Evolutionary conservation across 37 sponge, comb jelly and placozoan genomes (phyloP).

Genomic region (Aphrocallistes beatrix): DNA sequence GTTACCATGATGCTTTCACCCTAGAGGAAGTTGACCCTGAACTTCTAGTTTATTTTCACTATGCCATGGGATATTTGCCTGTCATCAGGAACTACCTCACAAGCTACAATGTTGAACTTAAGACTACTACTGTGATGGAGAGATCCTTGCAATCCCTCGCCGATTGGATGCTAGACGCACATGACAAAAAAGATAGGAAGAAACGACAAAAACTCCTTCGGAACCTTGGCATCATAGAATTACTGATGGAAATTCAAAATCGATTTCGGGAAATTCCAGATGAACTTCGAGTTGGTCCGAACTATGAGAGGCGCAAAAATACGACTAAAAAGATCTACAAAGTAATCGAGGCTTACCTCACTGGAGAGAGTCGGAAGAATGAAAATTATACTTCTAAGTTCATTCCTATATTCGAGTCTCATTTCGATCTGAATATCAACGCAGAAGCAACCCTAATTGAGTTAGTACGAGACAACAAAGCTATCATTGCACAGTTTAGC

Average conservation of each 20-base stretch:
- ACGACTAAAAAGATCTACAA: conserved; percentile 24
- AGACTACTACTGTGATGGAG: background rate
- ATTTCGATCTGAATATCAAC: conserved; percentile 32
- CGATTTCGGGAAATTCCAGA: background rate
- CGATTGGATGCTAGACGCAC: conserved; percentile 3
- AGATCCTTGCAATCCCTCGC: background rate
- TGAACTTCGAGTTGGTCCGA: background rate
- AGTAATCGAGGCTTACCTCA: conserved; percentile 31
- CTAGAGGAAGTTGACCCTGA: conserved; percentile 41
- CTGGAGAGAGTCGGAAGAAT: conserved; percentile 58
- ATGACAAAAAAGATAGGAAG: conserved; percentile 24
- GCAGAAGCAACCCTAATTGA: conserved; percentile 72
- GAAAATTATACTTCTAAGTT: conserved; percentile 44
- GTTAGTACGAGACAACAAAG: conserved; percentile 54
- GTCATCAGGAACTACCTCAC: conserved; percentile 38
- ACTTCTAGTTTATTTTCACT: conserved; percentile 47
- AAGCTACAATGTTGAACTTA: background rate
- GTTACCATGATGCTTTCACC: conserved; percentile 27
- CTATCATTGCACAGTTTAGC: background rate
- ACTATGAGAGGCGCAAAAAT: conserved; percentile 1
- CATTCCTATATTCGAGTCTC: conserved; percentile 42
- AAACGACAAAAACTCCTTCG: conserved; percentile 53
- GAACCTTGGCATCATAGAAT: conserved; percentile 38
- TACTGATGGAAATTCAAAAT: background rate
- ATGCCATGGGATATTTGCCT: conserved; percentile 53